A percentile compares a stretch with the other conserved stretches of the same genome.
Conservation (phyloP, 2,888 invertebrate species). For the Mesoligia furuncula region DNA sequence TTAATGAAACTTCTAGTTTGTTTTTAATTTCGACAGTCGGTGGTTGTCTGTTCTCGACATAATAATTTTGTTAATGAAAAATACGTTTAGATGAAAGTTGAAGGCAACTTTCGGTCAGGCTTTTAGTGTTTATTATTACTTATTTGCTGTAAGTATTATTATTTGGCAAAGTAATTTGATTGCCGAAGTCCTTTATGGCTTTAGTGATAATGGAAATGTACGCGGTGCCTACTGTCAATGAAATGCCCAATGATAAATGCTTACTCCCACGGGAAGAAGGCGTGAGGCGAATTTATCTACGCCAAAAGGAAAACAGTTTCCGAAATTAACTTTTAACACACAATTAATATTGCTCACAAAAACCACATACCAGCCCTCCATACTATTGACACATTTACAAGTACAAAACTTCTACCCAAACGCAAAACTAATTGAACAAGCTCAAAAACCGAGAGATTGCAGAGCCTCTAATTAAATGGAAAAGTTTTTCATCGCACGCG, state of each 20-base stretch:
- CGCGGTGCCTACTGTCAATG: neutral
- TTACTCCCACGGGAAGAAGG: too few relatives aligned
- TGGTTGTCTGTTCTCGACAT: conserved; percentile 7
- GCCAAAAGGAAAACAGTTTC: neutral
- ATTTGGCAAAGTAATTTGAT: neutral
- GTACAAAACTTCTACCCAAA: conserved; percentile 18
- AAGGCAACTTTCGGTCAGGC: too few relatives aligned
- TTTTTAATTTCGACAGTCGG: conserved; percentile 20
- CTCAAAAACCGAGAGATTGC: conserved; percentile 44
- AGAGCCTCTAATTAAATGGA: conserved; percentile 60
- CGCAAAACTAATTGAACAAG: conserved; percentile 40
- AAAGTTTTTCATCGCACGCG: conserved; percentile 61
- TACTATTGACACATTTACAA: conserved; percentile 22
- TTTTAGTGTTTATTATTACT: neutral
- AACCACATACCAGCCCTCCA: neutral
- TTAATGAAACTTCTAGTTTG: conserved; percentile 30
- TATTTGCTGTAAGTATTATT: neutral
- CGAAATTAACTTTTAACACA: neutral
- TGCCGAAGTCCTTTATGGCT: neutral
- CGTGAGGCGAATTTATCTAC: neutral
- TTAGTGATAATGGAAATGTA: neutral
- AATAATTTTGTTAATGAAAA: conserved; percentile 12
- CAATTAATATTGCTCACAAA: neutral
- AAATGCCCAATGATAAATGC: too few relatives aligned
- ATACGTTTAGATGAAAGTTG: neutral